Base-by-base conservation (phyloP, 2,113 vertebrate species). In the Machaerirhynchus nigripectus region DNA sequence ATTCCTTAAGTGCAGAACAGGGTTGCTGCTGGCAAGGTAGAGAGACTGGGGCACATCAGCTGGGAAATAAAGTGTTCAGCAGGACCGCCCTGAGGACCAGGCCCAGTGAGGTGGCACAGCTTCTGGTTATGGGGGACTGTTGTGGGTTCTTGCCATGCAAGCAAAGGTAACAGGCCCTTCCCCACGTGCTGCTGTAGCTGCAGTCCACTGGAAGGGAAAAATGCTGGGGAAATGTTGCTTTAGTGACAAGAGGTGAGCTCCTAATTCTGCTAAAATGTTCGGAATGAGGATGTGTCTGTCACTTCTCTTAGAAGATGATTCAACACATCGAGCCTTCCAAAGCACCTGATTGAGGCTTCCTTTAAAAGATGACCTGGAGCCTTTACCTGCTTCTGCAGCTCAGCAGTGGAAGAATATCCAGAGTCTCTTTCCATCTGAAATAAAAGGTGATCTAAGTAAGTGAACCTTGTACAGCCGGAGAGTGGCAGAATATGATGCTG, bases 351-450 rank as follows among this genome's bases (percentile, higher is more conserved):
- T 26, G 35, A 69, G 0, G 1, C 33, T 42, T 56, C 35, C n/a
- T 52, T 39, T n/a, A 57, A 80, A 26, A 44, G 46, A 18, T 17
- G 60, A 82, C 22, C 53, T 74, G 22, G 68, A 71, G 40, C 28
- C 42, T 90, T 97, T 95, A 98, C 97, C 96, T 97, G 97, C 52
- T 87, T 84, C 64, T 89, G 73, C 89, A 88, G 92, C 59, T 83
- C 76, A 18, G 47, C 31, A 19, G 4, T 11, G 30, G 75, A 59
- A 52, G 20, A 52, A 31, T 33, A 87, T 31, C 70, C 87, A 39
- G 74, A 65, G 49, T 89, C 64, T 82, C 19, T 74, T 53, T 91
- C 93, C 97, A 97, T 98, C 98, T 98, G 95, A 83, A 98, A 97
- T 13, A 85, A 96, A 71, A 96, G 31, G 68, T 68, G 40, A 94